These are phyloP conservation scores for Caenorhabditis briggsae DNA, from an alignment of 1,140 invertebrate genomes.

Conservation along the genomic window DNA sequence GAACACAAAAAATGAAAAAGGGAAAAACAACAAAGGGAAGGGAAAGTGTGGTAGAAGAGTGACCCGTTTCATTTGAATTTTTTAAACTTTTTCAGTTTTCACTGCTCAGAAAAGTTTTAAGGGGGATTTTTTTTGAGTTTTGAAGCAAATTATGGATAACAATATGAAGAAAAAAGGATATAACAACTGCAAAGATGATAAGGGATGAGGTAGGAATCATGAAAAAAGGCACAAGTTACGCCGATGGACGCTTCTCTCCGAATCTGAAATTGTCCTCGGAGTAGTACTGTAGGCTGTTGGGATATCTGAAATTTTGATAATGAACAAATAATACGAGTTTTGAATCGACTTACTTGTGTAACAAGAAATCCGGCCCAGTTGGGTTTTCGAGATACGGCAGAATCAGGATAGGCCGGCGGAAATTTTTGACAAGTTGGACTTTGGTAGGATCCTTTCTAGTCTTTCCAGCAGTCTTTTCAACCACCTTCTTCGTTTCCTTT, in stretches of 20 bases:
- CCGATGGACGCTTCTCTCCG: slow-evolving; percentile 23
- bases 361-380: slow-evolving; percentile 53
- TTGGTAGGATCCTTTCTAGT: slow-evolving; percentile 50
- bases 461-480: not conserved
- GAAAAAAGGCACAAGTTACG: not conserved
- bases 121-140: not conserved
- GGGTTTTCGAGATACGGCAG: slow-evolving; percentile 56
- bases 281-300: slow-evolving; percentile 51
- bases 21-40: not conserved
- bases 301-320: slow-evolving; percentile 52
- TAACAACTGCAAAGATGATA: slow-evolving; percentile 52
- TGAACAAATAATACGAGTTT: not conserved
- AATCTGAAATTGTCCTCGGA: slow-evolving; percentile 53
- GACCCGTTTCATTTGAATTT: slow-evolving; percentile 6
- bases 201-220: slow-evolving; percentile 40
- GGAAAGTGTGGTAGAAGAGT: not conserved
- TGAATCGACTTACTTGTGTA: slow-evolving; percentile 51
- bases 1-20: slow-evolving; percentile 22
- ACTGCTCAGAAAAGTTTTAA: not conserved
- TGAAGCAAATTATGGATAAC: slow-evolving; percentile 15
- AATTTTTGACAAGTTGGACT: slow-evolving; percentile 36
- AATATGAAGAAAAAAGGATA: slow-evolving; percentile 38
- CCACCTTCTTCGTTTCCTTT: not conserved
- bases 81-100: slow-evolving; percentile 25
- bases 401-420: slow-evolving; percentile 8